Evolutionary conservation across 1,140 invertebrate genomes (phyloP), one percentile per base, ranked within the genome.

Genomic region (Lepidurus apus): DNA sequence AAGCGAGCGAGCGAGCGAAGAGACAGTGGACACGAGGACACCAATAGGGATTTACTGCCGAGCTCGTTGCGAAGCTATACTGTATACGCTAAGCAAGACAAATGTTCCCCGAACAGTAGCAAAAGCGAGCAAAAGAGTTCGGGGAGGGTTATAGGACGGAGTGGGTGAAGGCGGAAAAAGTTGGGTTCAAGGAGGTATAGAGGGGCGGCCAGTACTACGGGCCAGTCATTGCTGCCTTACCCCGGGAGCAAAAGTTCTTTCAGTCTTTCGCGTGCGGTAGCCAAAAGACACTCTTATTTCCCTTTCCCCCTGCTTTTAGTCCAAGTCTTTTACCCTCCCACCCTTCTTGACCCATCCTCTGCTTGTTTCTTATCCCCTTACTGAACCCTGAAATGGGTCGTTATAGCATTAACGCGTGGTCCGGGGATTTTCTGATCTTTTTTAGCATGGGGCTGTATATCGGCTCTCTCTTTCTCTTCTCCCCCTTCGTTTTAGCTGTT

Each of bases 351-450:
- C 53, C 53, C 17, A 21, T 21, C 53, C 17, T 13, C 1, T 13
- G 53, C 53, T 65, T 65, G 53, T 65, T 65, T 65, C 53, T 65
- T 65, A 65, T 65, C 53, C 53, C 53, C n/a, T 21, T 65, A 7
- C 53, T 65, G 21, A 65, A 65, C 17, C 53, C 13, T 21, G 53
- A 21, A 65, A 65, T 65, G 21, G 53, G 53, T 65, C 53, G 53
- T 65, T 65, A 65, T 65, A 65, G 53, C 53, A 65, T 65, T 65
- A 65, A 65, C 53, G 53, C 53, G 53, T 65, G 53, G 53, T 65
- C 53, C 53, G 53, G 53, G 53, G 53, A 65, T 65, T 65, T 65
- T 65, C 53, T 65, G 53, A 4, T 65, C 53, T 34, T 65, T 65
- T 65, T 65, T 65, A 65, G 21, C 53, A 34, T 65, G 53, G 17